phyloP scores from a whole-genome alignment of 2,113 vertebrate genomes.

The Zeus faber region DNA sequence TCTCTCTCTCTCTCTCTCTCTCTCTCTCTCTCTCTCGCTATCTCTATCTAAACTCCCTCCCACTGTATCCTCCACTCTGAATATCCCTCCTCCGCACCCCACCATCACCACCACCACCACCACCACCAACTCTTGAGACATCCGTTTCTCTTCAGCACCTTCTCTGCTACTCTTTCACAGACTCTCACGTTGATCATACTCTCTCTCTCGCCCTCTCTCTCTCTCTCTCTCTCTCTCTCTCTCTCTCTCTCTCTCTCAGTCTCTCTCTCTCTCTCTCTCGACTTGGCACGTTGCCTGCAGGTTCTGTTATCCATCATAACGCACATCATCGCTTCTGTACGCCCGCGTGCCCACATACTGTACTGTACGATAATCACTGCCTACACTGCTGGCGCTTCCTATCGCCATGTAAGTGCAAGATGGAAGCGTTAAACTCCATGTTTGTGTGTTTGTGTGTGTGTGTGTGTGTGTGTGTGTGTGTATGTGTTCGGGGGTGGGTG shows the following conservation, averaged over 20 bases:
- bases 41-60: background rate
- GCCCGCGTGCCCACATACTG: conserved; percentile 24
- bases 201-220: conserved; percentile 13
- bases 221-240: conserved; percentile 9
- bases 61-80: background rate
- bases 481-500: background rate
- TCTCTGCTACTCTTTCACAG: background rate
- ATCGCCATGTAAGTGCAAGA: background rate
- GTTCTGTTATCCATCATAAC: conserved; percentile 28
- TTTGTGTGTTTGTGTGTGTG: conserved; percentile 12
- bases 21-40: background rate
- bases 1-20: conserved; percentile 25
- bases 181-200: conserved; percentile 3
- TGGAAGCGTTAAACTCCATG: background rate
- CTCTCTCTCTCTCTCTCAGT: background rate
- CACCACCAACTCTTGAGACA: background rate
- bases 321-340: conserved; percentile 30
- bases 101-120: background rate
- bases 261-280: background rate
- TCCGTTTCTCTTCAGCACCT: background rate
- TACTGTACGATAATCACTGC: background rate
- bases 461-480: background rate
- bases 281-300: conserved; percentile 18
- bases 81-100: conserved; percentile 6
- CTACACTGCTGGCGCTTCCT: conserved; percentile 15